Percentiles rank a stretch among this genome's conserved stretches.
phyloP scores from a whole-genome alignment of 2,888 invertebrate species.

The Mylabris sibirica region DNA sequence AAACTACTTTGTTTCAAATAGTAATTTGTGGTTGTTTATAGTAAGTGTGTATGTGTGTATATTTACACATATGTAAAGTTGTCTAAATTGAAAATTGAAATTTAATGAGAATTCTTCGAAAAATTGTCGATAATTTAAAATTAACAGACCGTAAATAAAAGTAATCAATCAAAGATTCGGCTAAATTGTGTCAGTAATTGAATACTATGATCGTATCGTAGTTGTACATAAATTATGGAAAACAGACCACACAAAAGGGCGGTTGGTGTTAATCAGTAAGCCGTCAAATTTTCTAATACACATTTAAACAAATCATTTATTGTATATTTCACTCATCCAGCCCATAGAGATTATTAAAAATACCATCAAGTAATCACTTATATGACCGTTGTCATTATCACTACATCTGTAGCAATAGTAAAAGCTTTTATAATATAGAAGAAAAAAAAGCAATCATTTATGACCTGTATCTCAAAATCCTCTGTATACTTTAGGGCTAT shows the following conservation, averaged over 20 bases:
- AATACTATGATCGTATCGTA: constrained; percentile 20
- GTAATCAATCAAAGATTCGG: constrained; percentile 28
- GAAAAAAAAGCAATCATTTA: background rate
- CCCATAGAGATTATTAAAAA: background rate
- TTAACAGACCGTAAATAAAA: constrained; percentile 18
- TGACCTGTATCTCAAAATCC: constrained; percentile 4
- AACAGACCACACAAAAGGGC: constrained; percentile 26
- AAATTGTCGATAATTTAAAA: constrained; percentile 18
- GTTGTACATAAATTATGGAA: constrained; percentile 20
- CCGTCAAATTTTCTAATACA: background rate
- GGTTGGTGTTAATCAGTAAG: constrained; percentile 3
- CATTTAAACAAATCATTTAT: background rate
- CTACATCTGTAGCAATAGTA: background rate
- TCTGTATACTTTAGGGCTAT: constrained; percentile 36
- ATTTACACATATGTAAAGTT: constrained; percentile 1
- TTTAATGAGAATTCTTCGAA: constrained; percentile 13
- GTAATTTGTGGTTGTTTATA: constrained; percentile 19
- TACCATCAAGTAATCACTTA: constrained; percentile 1
- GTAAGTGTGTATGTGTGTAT: constrained; percentile 9
- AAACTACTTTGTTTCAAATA: constrained; percentile 16
- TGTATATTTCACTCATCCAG: background rate
- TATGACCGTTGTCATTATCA: constrained; percentile 12
- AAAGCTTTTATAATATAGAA: background rate
- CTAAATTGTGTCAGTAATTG: constrained; percentile 23
- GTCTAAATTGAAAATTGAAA: constrained; percentile 11